phyloP scores from a whole-genome alignment of 1,140 invertebrate species.

The Spodoptera frugiperda region DNA sequence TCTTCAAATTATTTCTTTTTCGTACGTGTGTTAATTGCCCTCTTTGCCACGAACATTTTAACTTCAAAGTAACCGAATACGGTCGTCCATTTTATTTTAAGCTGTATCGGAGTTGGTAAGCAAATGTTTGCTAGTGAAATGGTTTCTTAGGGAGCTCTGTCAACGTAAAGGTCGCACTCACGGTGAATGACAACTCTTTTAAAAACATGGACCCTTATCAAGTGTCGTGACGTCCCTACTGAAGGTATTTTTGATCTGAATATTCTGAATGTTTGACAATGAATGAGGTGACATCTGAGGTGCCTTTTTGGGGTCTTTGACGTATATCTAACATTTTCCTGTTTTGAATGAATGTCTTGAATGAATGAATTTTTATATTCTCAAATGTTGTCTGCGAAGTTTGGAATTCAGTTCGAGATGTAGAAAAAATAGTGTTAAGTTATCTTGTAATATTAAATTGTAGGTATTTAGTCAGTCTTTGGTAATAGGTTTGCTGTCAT shows the following conservation, averaged over 20 bases:
- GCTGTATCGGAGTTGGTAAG: slow-evolving; percentile 5
- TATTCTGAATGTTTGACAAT: neutral
- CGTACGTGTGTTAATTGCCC: neutral
- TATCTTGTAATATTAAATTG: too few relatives aligned
- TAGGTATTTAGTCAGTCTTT: too few relatives aligned
- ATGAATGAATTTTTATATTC: too few relatives aligned
- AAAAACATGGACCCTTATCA: slow-evolving; percentile 33
- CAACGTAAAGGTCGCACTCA: neutral
- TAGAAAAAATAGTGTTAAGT: too few relatives aligned
- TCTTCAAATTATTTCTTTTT: neutral
- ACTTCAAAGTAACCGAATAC: slow-evolving; percentile 3
- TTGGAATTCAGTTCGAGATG: too few relatives aligned
- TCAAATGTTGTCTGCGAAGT: too few relatives aligned
- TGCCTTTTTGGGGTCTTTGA: neutral
- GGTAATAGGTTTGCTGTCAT: too few relatives aligned
- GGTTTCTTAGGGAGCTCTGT: slow-evolving; percentile 27
- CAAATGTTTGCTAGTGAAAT: slow-evolving; percentile 36
- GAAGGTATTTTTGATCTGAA: slow-evolving; percentile 8
- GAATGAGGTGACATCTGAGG: neutral
- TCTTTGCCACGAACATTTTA: neutral
- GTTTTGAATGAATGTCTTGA: too few relatives aligned
- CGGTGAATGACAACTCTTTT: slow-evolving; percentile 24
- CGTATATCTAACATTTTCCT: too few relatives aligned
- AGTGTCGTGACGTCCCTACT: slow-evolving; percentile 1
- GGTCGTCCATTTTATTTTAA: neutral